Percentiles rank a stretch among this genome's conserved stretches.
Evolutionary conservation across 1,140 invertebrate species (phyloP).

Genomic region (Luehdorfia chinensis): DNA sequence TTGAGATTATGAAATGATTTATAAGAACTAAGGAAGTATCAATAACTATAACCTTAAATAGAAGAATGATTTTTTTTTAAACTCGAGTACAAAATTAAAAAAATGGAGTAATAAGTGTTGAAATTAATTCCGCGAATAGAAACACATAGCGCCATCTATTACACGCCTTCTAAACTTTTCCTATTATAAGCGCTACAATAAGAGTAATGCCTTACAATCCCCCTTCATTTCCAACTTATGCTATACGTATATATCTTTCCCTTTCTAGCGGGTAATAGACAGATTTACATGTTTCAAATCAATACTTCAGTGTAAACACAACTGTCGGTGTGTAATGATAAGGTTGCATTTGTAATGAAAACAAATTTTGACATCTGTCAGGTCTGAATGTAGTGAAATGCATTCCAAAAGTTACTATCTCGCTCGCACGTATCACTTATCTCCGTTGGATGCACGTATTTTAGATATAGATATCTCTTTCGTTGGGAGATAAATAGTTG

Average conservation of each 20-base stretch:
- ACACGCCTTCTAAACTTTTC: slow-evolving; percentile 32
- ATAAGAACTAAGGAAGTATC: no score
- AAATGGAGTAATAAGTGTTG: no score
- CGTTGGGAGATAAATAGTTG: slow-evolving; percentile 62
- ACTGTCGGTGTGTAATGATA: slow-evolving; percentile 46
- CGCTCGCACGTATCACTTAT: slow-evolving; percentile 48
- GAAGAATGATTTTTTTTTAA: no score
- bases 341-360: slow-evolving; percentile 67
- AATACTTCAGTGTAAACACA: slow-evolving; percentile 45
- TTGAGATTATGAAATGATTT: no score
- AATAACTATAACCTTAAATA: no score
- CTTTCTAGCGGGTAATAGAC: slow-evolving; percentile 34
- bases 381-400: slow-evolving; percentile 38
- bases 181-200: slow-evolving; percentile 32
- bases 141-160: slow-evolving; percentile 61
- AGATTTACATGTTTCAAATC: slow-evolving; percentile 35
- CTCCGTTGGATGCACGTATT: slow-evolving; percentile 62
- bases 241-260: slow-evolving; percentile 40
- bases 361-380: slow-evolving; percentile 24
- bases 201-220: slow-evolving; percentile 41
- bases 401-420: slow-evolving; percentile 64
- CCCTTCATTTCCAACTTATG: slow-evolving; percentile 42
- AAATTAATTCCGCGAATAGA: no score
- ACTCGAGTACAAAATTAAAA: no score
- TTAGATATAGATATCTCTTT: slow-evolving; percentile 74